Base-by-base conservation (phyloP, 2,888 invertebrate genomes). In the Cephus nigrinus region DNA sequence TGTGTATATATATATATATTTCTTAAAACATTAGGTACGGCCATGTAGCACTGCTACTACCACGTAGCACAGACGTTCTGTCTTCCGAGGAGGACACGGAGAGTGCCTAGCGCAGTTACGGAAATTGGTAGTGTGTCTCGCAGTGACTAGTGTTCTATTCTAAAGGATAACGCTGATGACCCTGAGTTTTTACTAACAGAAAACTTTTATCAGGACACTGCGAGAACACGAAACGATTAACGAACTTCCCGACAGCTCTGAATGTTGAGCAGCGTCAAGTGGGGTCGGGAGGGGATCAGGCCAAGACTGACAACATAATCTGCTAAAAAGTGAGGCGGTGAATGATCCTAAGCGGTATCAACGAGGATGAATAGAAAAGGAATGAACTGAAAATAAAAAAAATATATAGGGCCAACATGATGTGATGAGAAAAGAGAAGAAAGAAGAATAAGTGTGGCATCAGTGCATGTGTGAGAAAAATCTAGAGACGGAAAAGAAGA, bases 1-100 rank as follows among this genome's bases (percentile, higher is more conserved):
- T 76, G 23, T 33, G 40, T 72, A 73, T 78, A 84, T 78, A 33
- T 31, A 69, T 34, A 73, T 72, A 74, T 78, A 55, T 55, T 55
- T 55, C 1, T 55, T 55, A 23, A 55, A 55, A 55, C 15, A 55
- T 23, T 55, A 91, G 91, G 76, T 91, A 91, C 78, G 88, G 88
- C 75, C 90, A 91, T 78, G 91, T 91, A 69, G 88, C 90, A 73
- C 83, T 91, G 69, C 83, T 91, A 33, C 82, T 91, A 76, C 91
- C 91, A 76, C 86, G 90, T 79, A 88, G 85, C 79, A 88, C 88
- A 32, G 88, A 90, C 75, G 80, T 86, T 33, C 83, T 89, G 74
- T 84, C 86, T 15, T 86, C 84, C 71, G 89, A 90, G 68, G 91
- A 91, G 75, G 90, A 90, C 79, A 86, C 87, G 33, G 89, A 89